These are phyloP conservation scores for Didymodactylos carnosus DNA, from an alignment of 2,888 invertebrate genomes.

Conservation along the genomic window DNA sequence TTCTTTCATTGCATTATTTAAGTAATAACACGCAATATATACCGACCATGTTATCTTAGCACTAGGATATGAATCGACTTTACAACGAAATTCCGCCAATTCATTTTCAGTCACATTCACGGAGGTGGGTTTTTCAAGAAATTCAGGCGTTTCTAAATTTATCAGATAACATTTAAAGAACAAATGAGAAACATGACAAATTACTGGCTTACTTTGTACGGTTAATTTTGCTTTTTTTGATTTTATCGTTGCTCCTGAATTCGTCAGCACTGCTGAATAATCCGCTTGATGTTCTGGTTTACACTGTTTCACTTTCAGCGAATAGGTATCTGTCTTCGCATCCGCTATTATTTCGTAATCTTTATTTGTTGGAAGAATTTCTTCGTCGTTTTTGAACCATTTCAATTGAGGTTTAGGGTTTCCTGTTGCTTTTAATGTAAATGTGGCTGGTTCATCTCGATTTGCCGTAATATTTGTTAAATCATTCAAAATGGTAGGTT, in stretches of 20 bases:
- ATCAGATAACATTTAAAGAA: too few species aligned
- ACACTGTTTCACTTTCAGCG: conserved; percentile 1
- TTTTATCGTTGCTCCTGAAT: conserved; percentile 1
- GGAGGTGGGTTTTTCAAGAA: background rate
- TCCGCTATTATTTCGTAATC: background rate
- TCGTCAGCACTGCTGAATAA: conserved; percentile 4
- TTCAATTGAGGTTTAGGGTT: conserved; percentile 22
- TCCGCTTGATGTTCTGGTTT: conserved; percentile 4
- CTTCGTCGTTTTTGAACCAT: conserved; percentile 11
- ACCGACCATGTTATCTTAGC: conserved; percentile 9
- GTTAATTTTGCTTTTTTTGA: background rate
- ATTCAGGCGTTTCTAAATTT: background rate
- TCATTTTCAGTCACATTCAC: background rate
- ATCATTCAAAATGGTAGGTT: conserved; percentile 4
- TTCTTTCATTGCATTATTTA: too few species aligned
- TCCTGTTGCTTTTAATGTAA: conserved; percentile 6
- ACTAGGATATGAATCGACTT: conserved; percentile 1
- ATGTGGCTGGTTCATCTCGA: conserved; percentile 7
- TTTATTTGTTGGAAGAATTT: background rate
- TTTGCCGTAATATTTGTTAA: background rate
- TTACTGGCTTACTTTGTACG: background rate
- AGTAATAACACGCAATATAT: too few species aligned
- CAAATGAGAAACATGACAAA: too few species aligned
- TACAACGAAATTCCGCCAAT: background rate
- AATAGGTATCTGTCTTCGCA: background rate